phyloP scores from a whole-genome alignment of 37 sponge, comb jelly and placozoan genomes.

The Hexactinellida sp. region DNA sequence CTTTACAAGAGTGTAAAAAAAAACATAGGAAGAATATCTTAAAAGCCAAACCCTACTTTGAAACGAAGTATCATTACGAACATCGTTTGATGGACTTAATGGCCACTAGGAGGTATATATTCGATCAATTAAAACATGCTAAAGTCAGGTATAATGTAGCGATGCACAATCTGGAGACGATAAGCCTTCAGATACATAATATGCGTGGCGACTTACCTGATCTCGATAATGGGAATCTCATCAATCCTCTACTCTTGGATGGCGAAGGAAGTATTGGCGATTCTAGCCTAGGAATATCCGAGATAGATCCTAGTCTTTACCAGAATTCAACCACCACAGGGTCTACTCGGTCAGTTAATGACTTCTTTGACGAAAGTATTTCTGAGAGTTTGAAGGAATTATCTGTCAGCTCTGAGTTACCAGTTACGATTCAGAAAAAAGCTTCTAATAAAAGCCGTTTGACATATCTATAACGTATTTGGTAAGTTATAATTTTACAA shows the following conservation, averaged over 20 bases:
- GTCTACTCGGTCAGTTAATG: neutral
- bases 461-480: neutral
- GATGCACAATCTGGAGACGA: slow-evolving; percentile 14
- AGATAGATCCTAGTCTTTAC: neutral
- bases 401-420: neutral
- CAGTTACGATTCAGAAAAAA: neutral
- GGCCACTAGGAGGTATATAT: slow-evolving; percentile 6
- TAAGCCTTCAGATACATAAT: neutral
- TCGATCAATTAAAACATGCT: neutral
- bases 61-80: neutral
- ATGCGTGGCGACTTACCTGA: neutral
- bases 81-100: slow-evolving; percentile 10
- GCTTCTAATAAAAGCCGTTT: neutral
- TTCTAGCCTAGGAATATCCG: neutral
- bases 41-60: slow-evolving; percentile 4
- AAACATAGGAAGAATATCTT: neutral
- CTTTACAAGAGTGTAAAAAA: slow-evolving; percentile 4
- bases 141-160: neutral
- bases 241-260: neutral
- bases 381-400: neutral
- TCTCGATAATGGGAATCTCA: neutral
- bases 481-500: too few species aligned
- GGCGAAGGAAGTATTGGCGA: neutral
- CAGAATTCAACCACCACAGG: neutral
- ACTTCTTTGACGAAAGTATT: neutral